Percentiles rank a stretch among this genome's conserved stretches.
Evolutionary conservation across 2,888 invertebrate species (phyloP).

Genomic region (Acutogordius australiensis): DNA sequence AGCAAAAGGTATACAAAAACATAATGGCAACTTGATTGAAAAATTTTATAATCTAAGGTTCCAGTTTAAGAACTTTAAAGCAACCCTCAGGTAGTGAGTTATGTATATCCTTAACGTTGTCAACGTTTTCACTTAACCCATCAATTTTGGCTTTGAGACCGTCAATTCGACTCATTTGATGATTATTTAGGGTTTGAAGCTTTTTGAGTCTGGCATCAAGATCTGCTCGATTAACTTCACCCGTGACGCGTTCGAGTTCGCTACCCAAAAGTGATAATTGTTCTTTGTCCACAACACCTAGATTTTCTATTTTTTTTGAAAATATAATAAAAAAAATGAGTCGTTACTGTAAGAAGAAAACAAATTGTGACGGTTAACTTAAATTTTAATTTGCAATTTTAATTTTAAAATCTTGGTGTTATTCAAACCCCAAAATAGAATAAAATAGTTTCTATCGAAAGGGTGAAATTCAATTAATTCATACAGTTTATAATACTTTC

Average conservation of each 20-base stretch:
- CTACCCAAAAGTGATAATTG: constrained; percentile 24
- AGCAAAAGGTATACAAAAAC: too few relatives aligned
- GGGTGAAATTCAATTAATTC: too few relatives aligned
- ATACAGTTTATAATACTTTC: too few relatives aligned
- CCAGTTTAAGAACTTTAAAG: constrained; percentile 17
- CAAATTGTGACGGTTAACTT: too few relatives aligned
- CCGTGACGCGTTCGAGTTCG: constrained; percentile 21
- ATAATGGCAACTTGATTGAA: too few relatives aligned
- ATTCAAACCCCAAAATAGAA: too few relatives aligned
- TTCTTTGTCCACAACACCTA: constrained; percentile 20
- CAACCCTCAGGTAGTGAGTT: constrained; percentile 21
- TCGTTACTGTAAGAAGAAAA: too few relatives aligned
- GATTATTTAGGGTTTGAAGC: neutral
- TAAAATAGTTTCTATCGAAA: too few relatives aligned
- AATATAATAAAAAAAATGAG: constrained; percentile 10
- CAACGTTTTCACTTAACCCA: constrained; percentile 19
- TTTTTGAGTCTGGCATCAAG: constrained; percentile 16
- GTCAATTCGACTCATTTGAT: constrained; percentile 13
- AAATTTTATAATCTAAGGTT: constrained; percentile 11
- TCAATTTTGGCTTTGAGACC: constrained; percentile 19
- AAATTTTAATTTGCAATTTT: too few relatives aligned
- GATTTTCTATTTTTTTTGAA: constrained; percentile 17
- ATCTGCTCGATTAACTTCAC: constrained; percentile 18
- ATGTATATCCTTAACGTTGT: constrained; percentile 21
- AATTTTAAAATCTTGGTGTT: too few relatives aligned